Evolutionary conservation across 2,797 vertebrate species (phyloP).

Genomic region (Anabacerthia variegaticeps): DNA sequence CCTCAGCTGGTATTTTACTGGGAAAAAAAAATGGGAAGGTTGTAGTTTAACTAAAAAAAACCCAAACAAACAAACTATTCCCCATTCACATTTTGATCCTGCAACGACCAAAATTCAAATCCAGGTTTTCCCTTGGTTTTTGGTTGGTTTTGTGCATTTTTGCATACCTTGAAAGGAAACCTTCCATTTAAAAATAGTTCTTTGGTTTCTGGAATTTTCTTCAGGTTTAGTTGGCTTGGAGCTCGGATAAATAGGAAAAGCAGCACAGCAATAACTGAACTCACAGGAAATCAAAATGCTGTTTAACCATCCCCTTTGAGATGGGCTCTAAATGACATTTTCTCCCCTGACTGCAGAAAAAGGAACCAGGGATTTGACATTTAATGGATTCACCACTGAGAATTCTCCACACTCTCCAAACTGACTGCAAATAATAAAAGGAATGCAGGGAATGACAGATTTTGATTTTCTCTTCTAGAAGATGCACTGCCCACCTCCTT

Average conservation of each 20-base stretch:
- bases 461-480: not conserved
- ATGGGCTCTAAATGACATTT: not conserved
- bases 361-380: not conserved
- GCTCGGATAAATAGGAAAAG: conserved; percentile 20
- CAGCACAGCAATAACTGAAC: not conserved
- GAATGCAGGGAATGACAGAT: not conserved
- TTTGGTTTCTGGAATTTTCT: not conserved
- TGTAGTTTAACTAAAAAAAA: not conserved
- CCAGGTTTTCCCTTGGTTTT: not conserved
- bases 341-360: not conserved
- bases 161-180: not conserved
- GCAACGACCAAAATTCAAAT: not conserved
- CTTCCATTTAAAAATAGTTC: not conserved
- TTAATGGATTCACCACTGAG: not conserved
- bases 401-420: not conserved
- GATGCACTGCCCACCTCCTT: not conserved
- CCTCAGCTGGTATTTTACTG: not conserved
- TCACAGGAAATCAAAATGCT: not conserved
- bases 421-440: not conserved
- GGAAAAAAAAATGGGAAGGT: not conserved
- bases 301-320: not conserved
- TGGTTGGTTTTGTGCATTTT: not conserved
- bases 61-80: not conserved
- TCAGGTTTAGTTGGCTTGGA: not conserved
- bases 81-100: not conserved